Conservation (phyloP, 2,888 invertebrate species). For the Nebria brevicollis region DNA sequence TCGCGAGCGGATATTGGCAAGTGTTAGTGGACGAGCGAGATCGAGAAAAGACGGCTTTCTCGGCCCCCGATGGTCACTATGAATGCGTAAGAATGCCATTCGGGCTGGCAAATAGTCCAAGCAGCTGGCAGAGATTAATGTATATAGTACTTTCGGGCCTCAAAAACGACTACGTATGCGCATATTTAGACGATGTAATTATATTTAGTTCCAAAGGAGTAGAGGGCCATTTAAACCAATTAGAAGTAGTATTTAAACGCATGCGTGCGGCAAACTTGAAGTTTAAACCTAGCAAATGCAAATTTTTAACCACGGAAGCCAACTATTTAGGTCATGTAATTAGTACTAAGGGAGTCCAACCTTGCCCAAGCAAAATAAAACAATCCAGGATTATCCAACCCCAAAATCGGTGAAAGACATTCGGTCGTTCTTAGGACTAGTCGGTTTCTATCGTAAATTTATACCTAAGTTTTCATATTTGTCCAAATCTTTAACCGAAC, state of each 20-base stretch:
- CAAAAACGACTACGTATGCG: slow-evolving; percentile 51
- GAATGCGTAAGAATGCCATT: slow-evolving; percentile 55
- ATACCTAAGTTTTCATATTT: slow-evolving; percentile 51
- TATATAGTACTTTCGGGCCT: slow-evolving; percentile 52
- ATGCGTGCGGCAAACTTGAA: slow-evolving; percentile 47
- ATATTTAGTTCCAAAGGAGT: slow-evolving; percentile 49
- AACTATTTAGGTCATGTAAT: slow-evolving; percentile 49
- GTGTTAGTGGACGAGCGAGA: slow-evolving; percentile 54
- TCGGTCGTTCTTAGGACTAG: slow-evolving; percentile 48
- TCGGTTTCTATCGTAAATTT: slow-evolving; percentile 20
- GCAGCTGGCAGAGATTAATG: slow-evolving; percentile 55
- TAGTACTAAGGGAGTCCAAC: slow-evolving; percentile 45
- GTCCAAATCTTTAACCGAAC: slow-evolving; percentile 51
- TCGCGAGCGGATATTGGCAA: slow-evolving; percentile 46
- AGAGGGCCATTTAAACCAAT: slow-evolving; percentile 46
- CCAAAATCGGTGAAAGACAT: slow-evolving; percentile 49
- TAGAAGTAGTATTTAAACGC: slow-evolving; percentile 41
- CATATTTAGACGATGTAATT: slow-evolving; percentile 51
- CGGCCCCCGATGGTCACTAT: slow-evolving; percentile 53
- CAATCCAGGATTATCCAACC: slow-evolving; percentile 48
- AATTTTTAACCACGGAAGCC: slow-evolving; percentile 48
- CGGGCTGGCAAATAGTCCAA: slow-evolving; percentile 54
- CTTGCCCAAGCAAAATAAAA: slow-evolving; percentile 48
- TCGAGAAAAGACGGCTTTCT: slow-evolving; percentile 55
- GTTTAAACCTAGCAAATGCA: slow-evolving; percentile 45